These are phyloP conservation scores for Mixornis gularis DNA, from an alignment of 2,113 vertebrate species.

Conservation along the genomic window DNA sequence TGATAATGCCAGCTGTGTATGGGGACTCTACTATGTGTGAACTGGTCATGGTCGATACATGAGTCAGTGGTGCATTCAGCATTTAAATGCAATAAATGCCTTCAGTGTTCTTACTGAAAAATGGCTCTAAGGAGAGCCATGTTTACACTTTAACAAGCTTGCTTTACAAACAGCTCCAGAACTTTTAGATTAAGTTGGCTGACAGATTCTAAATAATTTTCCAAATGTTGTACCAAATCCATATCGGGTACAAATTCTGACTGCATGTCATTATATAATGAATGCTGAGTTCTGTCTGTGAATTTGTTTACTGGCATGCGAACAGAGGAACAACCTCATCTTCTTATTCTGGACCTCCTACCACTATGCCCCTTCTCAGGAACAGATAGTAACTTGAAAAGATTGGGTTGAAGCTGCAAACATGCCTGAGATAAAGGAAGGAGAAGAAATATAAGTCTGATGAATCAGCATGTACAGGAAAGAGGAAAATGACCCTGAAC, in stretches of 20 bases:
- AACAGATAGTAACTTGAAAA: not conserved
- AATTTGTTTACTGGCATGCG: not conserved
- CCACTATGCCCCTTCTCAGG: not conserved
- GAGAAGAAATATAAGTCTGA: not conserved
- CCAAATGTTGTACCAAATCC: not conserved
- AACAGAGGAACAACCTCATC: not conserved
- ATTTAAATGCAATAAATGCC: not conserved
- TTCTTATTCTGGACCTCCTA: not conserved
- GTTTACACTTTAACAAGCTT: conserved; percentile 3
- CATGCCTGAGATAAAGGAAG: not conserved
- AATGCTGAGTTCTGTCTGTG: not conserved
- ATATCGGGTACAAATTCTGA: not conserved
- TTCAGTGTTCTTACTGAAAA: not conserved
- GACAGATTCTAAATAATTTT: conserved; percentile 2
- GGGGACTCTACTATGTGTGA: not conserved
- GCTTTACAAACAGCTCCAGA: not conserved
- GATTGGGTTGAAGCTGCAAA: not conserved
- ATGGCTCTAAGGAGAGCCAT: not conserved
- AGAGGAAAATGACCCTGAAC: not conserved
- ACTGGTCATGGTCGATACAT: fast-evolving
- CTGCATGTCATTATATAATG: not conserved
- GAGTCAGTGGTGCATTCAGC: not conserved
- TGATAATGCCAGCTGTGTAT: not conserved
- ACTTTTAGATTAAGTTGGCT: not conserved
- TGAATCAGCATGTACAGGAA: not conserved